Conservation (phyloP, 2,888 invertebrate genomes). For the Drosophila merina region DNA sequence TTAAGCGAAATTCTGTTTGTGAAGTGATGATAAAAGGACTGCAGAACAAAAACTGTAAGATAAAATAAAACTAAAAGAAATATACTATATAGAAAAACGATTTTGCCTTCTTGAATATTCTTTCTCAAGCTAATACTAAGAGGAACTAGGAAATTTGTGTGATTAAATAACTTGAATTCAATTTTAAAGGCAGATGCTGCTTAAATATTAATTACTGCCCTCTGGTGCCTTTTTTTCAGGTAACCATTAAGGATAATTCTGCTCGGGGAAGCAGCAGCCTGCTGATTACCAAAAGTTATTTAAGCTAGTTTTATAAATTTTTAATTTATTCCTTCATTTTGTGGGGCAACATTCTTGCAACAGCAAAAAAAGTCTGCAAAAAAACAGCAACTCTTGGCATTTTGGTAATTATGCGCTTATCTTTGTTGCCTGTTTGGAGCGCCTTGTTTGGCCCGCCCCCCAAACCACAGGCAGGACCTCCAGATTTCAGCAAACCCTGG, state of each 20-base stretch:
- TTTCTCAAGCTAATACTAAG: background rate
- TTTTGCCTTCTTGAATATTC: background rate
- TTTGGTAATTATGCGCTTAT: constrained; percentile 70
- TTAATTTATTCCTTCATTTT: constrained; percentile 56
- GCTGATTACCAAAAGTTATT: constrained; percentile 32
- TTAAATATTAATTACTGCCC: background rate
- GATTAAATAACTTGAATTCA: background rate
- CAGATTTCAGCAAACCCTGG: constrained; percentile 7
- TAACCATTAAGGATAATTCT: background rate
- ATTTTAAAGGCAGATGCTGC: background rate
- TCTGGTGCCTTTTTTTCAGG: background rate
- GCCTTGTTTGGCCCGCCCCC: background rate
- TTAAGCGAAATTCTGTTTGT: constrained; percentile 44
- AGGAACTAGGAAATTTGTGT: background rate
- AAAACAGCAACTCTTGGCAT: constrained; percentile 31
- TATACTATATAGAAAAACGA: background rate
- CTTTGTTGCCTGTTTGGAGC: constrained; percentile 51
- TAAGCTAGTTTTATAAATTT: constrained; percentile 63
- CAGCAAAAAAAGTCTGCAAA: constrained; percentile 21
- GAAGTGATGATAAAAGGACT: constrained; percentile 24
- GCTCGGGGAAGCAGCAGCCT: background rate
- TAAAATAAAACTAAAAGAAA: background rate
- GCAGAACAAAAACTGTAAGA: background rate
- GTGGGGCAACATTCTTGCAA: constrained; percentile 38
- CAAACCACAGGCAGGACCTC: background rate